Base-by-base conservation (phyloP, 2,888 invertebrate species). In the Chaetogeoica ovagalla region DNA sequence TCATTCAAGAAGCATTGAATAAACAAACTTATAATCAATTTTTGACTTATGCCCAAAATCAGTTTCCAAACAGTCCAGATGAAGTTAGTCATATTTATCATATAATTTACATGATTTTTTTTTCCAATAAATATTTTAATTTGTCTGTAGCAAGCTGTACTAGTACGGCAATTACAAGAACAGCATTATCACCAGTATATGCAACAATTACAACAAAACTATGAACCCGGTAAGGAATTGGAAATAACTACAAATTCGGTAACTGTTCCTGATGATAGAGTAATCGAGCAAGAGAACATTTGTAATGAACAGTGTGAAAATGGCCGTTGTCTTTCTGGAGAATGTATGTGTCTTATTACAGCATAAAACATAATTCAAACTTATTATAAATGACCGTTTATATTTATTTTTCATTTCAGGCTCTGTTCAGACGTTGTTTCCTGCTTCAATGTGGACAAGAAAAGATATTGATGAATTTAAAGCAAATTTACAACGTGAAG, bases 171-270 rank as follows among this genome's bases (percentile, higher is more conserved):
- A 86, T 88, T 99, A 68, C 99, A 99, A 87, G 98, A 98, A 84
- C 97, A 99, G 85, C 99, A 99, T 87, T 99, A 97, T 86, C 96
- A 97, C 86, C 98, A 98, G 85, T 99, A 99, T 86, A 97, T 99
- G 91, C 95, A 97, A 85, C 98, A 98, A 86, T 88, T 98, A 60
- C 92, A 89, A 86, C 90, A 88, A 85, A 90, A 87, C 86, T 89
- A 86, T 57, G 79, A 79, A 71, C 79, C 79, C 21, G 79, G 79
- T 0, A 79, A 71, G 71, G 79, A 79, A 55, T 57, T 79, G 21
- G 79, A 79, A 57, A 71, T 79, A 63, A n/a, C 71, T 1, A 23
- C 79, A 43, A 79, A 79, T 17, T 30, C 71, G 13, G 19, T 70
- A 55, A 15, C 71, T 57, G 43, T 62, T 43, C 71, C 79, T 79